These are phyloP conservation scores for Leptinotarsa haldemani DNA, from an alignment of 2,888 invertebrate species.

Conservation along the genomic window DNA sequence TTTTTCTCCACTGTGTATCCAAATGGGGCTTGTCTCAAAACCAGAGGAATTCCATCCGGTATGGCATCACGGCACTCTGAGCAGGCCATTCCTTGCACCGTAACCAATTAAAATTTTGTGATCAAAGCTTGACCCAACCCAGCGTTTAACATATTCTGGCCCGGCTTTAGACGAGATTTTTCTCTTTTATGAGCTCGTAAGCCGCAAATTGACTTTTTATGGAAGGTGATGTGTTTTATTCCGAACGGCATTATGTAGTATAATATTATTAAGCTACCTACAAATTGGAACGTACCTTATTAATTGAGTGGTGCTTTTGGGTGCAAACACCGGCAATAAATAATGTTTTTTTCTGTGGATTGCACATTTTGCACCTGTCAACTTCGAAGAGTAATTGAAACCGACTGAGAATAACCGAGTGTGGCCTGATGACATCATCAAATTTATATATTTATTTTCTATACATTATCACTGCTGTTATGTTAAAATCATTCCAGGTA, in stretches of 20 bases:
- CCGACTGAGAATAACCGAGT: not conserved
- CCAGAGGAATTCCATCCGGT: not conserved
- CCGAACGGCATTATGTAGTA: constrained; percentile 41
- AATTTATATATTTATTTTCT: too few species aligned
- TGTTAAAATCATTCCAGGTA: too few species aligned
- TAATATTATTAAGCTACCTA: constrained; percentile 49
- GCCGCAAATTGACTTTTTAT: constrained; percentile 55
- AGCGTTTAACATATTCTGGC: constrained; percentile 53
- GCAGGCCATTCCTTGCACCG: constrained; percentile 46
- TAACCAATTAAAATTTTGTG: constrained; percentile 57
- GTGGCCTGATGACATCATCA: too few species aligned
- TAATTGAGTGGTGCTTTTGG: constrained; percentile 36
- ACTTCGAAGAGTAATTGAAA: not conserved
- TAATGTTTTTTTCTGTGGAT: constrained; percentile 29
- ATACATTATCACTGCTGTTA: too few species aligned
- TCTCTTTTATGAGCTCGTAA: constrained; percentile 46
- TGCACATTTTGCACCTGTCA: constrained; percentile 24
- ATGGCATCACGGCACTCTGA: constrained; percentile 44
- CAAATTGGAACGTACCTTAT: constrained; percentile 47
- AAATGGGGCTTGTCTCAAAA: not conserved
- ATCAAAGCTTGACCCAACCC: constrained; percentile 53
- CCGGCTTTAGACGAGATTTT: constrained; percentile 45
- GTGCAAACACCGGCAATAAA: constrained; percentile 27
- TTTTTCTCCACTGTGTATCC: not conserved
- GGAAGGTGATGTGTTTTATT: constrained; percentile 46